These are phyloP conservation scores for Sebastes hubbsi DNA, from an alignment of 2,797 vertebrate species.

Conservation along the genomic window DNA sequence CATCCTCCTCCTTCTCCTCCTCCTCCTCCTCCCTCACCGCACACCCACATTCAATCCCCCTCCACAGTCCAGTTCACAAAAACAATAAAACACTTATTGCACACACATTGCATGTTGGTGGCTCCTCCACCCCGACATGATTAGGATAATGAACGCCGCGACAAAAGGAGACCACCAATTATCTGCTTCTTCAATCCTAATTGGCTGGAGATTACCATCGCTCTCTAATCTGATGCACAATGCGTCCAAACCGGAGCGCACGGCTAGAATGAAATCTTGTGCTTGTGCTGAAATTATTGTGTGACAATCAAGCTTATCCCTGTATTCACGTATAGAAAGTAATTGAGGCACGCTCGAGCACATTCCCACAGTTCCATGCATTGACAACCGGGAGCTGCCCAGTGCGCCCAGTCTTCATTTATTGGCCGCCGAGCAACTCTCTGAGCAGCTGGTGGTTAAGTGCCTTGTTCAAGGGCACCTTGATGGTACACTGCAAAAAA, in stretches of 20 bases:
- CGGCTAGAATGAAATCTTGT: conserved; percentile 4
- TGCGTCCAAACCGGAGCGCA: conserved; percentile 28
- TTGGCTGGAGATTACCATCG: conserved; percentile 65
- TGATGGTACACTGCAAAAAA: conserved; percentile 24
- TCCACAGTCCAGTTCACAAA: conserved; percentile 66
- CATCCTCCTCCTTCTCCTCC: neutral
- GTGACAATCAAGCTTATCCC: conserved; percentile 28
- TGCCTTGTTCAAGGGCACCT: conserved; percentile 62
- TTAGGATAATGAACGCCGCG: conserved; percentile 59
- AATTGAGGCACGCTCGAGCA: conserved; percentile 7
- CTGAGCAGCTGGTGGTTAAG: conserved; percentile 62
- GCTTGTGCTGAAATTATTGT: conserved; percentile 24
- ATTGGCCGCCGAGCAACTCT: conserved; percentile 39
- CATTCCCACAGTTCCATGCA: conserved; percentile 33
- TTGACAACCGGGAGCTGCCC: conserved; percentile 39
- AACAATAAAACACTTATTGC: conserved; percentile 67
- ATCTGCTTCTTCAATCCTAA: conserved; percentile 60
- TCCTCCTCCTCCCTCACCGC: neutral
- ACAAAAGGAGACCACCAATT: conserved; percentile 67
- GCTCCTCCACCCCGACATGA: conserved; percentile 51
- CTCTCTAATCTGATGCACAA: conserved; percentile 51
- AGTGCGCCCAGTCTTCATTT: conserved; percentile 32
- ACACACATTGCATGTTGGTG: conserved; percentile 52
- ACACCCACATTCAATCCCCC: conserved; percentile 37
- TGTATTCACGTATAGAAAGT: conserved; percentile 25